Evolutionary conservation across 2,797 vertebrate genomes (phyloP).

Genomic region (Antennarius maculatus): DNA sequence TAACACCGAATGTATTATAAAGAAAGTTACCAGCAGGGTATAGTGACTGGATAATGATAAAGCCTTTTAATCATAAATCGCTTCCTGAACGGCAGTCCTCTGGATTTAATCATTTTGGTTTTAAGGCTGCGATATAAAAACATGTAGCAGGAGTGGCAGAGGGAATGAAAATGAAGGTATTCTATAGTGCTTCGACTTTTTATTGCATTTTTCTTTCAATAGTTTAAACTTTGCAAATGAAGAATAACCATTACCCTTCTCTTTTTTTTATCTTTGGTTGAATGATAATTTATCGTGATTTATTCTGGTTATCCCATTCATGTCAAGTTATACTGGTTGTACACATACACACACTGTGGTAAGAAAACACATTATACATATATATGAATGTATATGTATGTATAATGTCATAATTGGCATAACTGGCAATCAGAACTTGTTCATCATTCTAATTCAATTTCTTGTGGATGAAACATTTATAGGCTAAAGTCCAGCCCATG

Average conservation of each 20-base stretch:
- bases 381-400: too few species aligned
- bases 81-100: not conserved
- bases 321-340: constrained; percentile 8
- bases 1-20: not conserved
- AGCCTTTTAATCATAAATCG: too few species aligned
- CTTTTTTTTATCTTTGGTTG: not conserved
- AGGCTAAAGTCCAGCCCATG: constrained; percentile 13
- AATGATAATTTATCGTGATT: constrained; percentile 5
- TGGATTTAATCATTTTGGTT: not conserved
- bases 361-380: constrained; percentile 16
- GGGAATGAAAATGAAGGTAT: not conserved
- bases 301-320: constrained; percentile 3
- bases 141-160: not conserved
- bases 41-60: too few species aligned
- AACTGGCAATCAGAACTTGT: constrained; percentile 44
- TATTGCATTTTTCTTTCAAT: not conserved
- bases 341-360: constrained; percentile 11
- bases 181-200: not conserved
- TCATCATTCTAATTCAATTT: constrained; percentile 44
- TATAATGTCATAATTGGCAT: constrained; percentile 16
- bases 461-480: constrained; percentile 42
- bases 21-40: not conserved
- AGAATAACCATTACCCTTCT: not conserved
- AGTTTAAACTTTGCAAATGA: not conserved
- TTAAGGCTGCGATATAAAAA: not conserved